These are phyloP conservation scores for Lampris megalopsis DNA, from an alignment of 2,113 vertebrate genomes.

Conservation along the genomic window DNA sequence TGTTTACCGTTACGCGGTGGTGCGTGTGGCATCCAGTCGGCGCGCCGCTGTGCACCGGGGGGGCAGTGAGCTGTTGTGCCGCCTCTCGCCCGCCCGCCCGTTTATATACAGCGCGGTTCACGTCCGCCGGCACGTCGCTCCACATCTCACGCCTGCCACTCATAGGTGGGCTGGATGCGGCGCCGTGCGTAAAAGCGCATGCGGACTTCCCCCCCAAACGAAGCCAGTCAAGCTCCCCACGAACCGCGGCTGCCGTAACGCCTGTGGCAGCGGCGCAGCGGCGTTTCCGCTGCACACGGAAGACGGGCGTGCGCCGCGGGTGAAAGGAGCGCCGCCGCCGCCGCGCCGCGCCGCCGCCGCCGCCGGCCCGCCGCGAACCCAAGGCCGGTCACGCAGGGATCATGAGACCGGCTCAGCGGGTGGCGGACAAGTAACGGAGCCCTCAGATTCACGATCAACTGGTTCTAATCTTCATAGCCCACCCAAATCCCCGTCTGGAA, in stretches of 20 bases:
- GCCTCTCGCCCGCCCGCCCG: not conserved
- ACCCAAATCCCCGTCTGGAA: slow-evolving; percentile 63
- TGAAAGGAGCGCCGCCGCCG: slow-evolving; percentile 29
- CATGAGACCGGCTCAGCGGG: slow-evolving; percentile 79
- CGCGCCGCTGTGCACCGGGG: not conserved
- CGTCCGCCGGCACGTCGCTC: slow-evolving; percentile 5
- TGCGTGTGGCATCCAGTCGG: not conserved
- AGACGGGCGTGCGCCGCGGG: slow-evolving; percentile 15
- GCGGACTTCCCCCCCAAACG: not conserved
- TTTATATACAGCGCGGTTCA: slow-evolving; percentile 25
- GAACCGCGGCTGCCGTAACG: slow-evolving; percentile 7
- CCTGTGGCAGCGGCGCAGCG: not conserved
- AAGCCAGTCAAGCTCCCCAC: not conserved
- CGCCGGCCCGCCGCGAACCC: slow-evolving; percentile 30
- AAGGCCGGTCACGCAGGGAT: slow-evolving; percentile 76
- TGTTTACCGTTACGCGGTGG: slow-evolving; percentile 53
- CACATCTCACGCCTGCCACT: slow-evolving; percentile 8
- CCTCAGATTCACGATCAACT: slow-evolving; percentile 58
- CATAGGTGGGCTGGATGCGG: slow-evolving; percentile 2
- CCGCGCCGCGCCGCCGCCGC: slow-evolving; percentile 61
- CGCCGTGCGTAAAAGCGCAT: not conserved
- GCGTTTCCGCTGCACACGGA: slow-evolving; percentile 9
- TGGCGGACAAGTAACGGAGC: slow-evolving; percentile 60
- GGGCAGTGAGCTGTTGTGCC: not conserved
- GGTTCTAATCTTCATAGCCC: slow-evolving; percentile 58